Evolutionary conservation across 2,888 invertebrate genomes (phyloP).

Genomic region (Sympetrum striolatum): DNA sequence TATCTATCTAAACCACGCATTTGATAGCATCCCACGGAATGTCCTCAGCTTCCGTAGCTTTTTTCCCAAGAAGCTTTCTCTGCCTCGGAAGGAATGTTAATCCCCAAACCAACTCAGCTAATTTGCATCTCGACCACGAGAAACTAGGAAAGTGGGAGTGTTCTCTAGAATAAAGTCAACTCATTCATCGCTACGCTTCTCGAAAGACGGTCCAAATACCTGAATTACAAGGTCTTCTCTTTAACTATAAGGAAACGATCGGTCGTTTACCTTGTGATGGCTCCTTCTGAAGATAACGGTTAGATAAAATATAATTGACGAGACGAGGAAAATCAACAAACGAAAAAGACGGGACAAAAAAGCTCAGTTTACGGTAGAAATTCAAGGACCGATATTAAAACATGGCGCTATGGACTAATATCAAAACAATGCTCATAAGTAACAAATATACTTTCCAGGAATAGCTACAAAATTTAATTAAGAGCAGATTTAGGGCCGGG

Average conservation of each 20-base stretch:
- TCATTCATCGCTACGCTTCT: neutral
- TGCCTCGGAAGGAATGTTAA: neutral
- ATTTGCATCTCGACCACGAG: neutral
- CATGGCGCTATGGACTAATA: no score
- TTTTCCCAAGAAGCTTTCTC: neutral
- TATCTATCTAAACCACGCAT: no score
- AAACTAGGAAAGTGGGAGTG: neutral
- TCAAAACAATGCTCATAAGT: no score
- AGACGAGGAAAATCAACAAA: no score
- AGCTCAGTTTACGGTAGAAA: no score
- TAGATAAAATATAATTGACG: no score
- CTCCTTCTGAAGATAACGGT: neutral
- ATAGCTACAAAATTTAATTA: no score
- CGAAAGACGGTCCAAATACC: neutral
- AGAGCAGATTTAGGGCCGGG: no score
- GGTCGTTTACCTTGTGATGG: neutral
- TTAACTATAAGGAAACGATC: neutral
- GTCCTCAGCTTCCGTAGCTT: neutral
- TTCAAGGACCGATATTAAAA: no score
- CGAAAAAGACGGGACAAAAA: no score
- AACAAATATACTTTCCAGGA: no score
- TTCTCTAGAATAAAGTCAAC: neutral
- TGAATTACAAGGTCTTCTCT: neutral
- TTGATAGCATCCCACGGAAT: no score
- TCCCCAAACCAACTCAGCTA: neutral